These are phyloP conservation scores for Phoeniculus purpureus DNA, from an alignment of 2,797 vertebrate species.

Conservation along the genomic window DNA sequence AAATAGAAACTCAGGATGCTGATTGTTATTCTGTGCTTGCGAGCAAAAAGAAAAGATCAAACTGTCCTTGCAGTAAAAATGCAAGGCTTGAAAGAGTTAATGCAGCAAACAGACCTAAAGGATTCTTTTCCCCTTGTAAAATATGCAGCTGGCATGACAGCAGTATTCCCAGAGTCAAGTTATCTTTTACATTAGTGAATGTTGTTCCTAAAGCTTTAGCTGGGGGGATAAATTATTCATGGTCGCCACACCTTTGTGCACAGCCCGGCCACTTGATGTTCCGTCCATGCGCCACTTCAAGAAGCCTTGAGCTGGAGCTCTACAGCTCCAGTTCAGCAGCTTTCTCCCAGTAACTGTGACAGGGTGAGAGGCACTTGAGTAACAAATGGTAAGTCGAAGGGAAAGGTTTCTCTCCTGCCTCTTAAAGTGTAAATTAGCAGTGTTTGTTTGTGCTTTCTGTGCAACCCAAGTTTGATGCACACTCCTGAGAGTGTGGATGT, in stretches of 20 bases:
- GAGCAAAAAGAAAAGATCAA: constrained; percentile 60
- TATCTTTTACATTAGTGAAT: constrained; percentile 71
- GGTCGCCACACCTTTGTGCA: constrained; percentile 69
- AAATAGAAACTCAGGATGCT: constrained; percentile 33
- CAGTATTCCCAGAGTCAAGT: constrained; percentile 68
- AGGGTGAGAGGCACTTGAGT: constrained; percentile 69
- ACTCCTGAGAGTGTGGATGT: constrained; percentile 36
- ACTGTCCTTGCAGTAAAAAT: constrained; percentile 34
- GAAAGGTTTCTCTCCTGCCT: constrained; percentile 60
- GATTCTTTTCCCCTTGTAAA: constrained; percentile 52
- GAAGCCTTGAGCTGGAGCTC: constrained; percentile 28
- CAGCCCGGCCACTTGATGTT: constrained; percentile 70
- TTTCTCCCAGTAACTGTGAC: constrained; percentile 41
- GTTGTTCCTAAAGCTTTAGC: constrained; percentile 71
- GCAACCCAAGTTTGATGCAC: constrained; percentile 15
- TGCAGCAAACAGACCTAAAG: constrained; percentile 47
- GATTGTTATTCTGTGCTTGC: constrained; percentile 52
- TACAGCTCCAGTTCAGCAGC: constrained; percentile 45
- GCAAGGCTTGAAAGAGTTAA: constrained; percentile 48
- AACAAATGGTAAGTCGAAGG: constrained; percentile 68
- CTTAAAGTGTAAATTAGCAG: constrained; percentile 74
- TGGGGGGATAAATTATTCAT: constrained; percentile 75
- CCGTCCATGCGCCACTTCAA: constrained; percentile 65
- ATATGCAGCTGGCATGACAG: constrained; percentile 20
- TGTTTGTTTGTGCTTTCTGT: constrained; percentile 56